Evolutionary conservation across 2,113 vertebrate genomes (phyloP).

Genomic region (Brachypodius melanocephalos): DNA sequence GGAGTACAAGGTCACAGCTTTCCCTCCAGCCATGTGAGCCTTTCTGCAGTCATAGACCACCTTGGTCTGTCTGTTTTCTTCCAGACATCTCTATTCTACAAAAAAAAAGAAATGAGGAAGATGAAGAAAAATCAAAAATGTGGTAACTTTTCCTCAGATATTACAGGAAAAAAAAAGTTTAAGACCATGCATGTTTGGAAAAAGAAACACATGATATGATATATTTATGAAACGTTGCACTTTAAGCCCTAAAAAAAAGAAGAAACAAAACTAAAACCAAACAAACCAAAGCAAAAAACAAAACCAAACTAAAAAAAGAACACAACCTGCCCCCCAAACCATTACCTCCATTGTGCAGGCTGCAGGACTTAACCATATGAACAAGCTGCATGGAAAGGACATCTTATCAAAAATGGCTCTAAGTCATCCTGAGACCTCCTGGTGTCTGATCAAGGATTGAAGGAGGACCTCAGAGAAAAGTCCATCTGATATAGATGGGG

Average conservation of each 20-base stretch:
- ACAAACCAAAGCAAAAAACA: neutral
- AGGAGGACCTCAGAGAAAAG: neutral
- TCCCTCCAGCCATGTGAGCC: neutral
- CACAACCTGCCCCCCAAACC: neutral
- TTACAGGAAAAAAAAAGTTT: neutral
- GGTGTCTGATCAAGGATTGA: neutral
- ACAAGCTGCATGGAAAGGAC: neutral
- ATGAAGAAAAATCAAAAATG: neutral
- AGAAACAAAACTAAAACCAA: neutral
- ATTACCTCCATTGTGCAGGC: neutral
- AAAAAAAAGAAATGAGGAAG: neutral
- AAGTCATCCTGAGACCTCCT: neutral
- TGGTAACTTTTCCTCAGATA: neutral
- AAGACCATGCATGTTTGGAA: neutral
- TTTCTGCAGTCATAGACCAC: neutral
- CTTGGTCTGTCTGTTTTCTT: neutral
- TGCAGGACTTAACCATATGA: neutral
- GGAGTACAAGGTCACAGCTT: neutral
- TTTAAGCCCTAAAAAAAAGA: neutral
- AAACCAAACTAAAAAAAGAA: neutral
- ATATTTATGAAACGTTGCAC: neutral
- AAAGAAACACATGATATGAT: neutral
- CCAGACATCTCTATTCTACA: neutral
- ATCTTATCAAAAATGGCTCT: neutral
- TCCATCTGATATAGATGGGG: neutral